Percentiles rank a stretch among this genome's conserved stretches.
These are phyloP conservation scores for Paradoxurus hermaphroditus DNA, from an alignment of 2,113 vertebrate genomes.

Conservation along the genomic window DNA sequence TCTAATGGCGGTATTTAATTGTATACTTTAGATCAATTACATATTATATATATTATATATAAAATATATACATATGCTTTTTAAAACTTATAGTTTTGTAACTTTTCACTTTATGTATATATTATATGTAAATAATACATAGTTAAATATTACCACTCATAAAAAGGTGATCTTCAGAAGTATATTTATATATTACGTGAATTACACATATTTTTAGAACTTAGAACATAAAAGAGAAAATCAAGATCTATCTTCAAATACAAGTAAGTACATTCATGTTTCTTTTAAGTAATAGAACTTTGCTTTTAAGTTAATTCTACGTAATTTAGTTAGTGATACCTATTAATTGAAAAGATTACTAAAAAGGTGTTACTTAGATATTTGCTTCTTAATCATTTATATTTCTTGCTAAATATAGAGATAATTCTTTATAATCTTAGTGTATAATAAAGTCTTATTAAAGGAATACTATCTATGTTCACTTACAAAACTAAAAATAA, in stretches of 20 bases:
- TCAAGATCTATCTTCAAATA: slow-evolving; percentile 12
- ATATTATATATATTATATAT: not conserved
- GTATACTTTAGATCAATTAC: not conserved
- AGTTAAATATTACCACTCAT: not conserved
- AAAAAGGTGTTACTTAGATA: not conserved
- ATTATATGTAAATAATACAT: not conserved
- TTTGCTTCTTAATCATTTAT: slow-evolving; percentile 27
- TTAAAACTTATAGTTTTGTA: not conserved
- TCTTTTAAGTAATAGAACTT: slow-evolving; percentile 22
- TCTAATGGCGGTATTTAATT: not conserved
- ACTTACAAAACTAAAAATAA: not conserved
- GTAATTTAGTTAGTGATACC: not conserved
- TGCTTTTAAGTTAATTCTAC: not conserved
- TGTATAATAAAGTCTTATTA: not conserved
- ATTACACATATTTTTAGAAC: not conserved
- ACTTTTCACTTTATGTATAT: not conserved
- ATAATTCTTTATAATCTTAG: not conserved
- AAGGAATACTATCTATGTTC: not conserved
- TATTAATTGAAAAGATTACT: slow-evolving; percentile 17
- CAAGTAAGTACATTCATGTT: not conserved
- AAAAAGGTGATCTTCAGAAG: not conserved
- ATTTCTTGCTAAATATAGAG: not conserved
- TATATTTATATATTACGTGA: not conserved
- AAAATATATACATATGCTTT: not conserved
- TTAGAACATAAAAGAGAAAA: not conserved